Evolutionary conservation across 1,140 invertebrate genomes (phyloP).

Genomic region (Drosophila yakuba): DNA sequence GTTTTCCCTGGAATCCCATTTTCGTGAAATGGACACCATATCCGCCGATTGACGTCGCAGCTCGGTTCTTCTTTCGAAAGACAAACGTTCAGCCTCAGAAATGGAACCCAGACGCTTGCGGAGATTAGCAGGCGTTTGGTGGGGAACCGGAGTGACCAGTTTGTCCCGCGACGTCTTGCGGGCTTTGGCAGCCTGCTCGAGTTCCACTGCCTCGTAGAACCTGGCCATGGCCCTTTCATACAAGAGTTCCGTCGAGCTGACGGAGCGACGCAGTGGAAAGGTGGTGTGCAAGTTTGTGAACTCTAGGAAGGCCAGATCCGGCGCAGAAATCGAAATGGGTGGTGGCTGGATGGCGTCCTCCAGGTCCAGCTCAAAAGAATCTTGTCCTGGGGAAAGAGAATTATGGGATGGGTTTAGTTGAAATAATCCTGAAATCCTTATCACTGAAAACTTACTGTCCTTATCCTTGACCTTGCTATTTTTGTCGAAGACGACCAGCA

Average conservation of each 20-base stretch:
- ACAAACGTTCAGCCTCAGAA: constrained; percentile 77
- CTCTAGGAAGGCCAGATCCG: constrained; percentile 88
- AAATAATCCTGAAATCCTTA: neutral
- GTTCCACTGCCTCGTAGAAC: constrained; percentile 90
- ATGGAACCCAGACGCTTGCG: constrained; percentile 80
- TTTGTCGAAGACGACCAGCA: constrained; percentile 90
- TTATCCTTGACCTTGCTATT: constrained; percentile 85
- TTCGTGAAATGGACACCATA: constrained; percentile 55
- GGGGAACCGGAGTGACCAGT: constrained; percentile 6
- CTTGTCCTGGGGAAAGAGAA: constrained; percentile 82
- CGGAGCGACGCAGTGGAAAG: constrained; percentile 87
- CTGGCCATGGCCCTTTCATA: constrained; percentile 92
- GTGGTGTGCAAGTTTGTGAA: constrained; percentile 84
- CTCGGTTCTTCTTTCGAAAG: constrained; percentile 75
- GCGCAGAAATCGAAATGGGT: constrained; percentile 91
- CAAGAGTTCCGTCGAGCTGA: constrained; percentile 92
- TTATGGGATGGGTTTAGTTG: constrained; percentile 10
- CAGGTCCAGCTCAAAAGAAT: constrained; percentile 87
- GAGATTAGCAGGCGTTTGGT: constrained; percentile 47
- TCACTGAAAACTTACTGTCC: constrained; percentile 79
- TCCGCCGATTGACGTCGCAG: constrained; percentile 76
- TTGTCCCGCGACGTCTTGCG: constrained; percentile 67
- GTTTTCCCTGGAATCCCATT: constrained; percentile 79
- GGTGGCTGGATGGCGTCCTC: constrained; percentile 89
- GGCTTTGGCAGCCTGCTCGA: constrained; percentile 88